Percentiles rank a stretch among this genome's conserved stretches.
These are phyloP conservation scores for Leucopternis melanops DNA, from an alignment of 2,113 vertebrate species.

Conservation along the genomic window DNA sequence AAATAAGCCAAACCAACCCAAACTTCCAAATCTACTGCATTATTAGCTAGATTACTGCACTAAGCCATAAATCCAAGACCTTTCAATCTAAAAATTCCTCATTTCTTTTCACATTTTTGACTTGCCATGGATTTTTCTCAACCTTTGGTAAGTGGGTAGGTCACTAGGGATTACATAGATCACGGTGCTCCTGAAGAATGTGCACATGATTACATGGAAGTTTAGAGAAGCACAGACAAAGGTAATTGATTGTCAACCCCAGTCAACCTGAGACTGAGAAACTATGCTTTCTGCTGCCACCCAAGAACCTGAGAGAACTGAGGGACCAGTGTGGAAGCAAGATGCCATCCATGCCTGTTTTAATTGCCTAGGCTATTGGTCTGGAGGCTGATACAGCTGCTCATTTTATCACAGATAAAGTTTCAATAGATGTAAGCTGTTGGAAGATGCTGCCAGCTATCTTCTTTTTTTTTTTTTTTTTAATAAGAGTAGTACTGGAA, in stretches of 20 bases:
- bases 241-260: background rate
- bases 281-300: background rate
- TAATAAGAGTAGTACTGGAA: background rate
- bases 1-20: background rate
- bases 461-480: background rate
- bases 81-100: background rate
- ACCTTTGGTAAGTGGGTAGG: background rate
- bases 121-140: background rate
- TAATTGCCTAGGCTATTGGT: background rate
- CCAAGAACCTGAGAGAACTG: background rate
- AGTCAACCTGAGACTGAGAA: background rate
- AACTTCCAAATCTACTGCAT: background rate
- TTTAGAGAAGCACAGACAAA: background rate
- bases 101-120: background rate
- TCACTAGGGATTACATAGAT: background rate
- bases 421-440: background rate
- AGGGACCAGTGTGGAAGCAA: background rate
- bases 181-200: background rate
- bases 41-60: background rate
- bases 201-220: background rate
- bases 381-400: background rate
- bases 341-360: background rate
- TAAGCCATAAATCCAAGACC: background rate
- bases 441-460: background rate
- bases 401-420: background rate